phyloP scores from a whole-genome alignment of 2,797 vertebrate genomes.

The Etheostoma perlongum region DNA sequence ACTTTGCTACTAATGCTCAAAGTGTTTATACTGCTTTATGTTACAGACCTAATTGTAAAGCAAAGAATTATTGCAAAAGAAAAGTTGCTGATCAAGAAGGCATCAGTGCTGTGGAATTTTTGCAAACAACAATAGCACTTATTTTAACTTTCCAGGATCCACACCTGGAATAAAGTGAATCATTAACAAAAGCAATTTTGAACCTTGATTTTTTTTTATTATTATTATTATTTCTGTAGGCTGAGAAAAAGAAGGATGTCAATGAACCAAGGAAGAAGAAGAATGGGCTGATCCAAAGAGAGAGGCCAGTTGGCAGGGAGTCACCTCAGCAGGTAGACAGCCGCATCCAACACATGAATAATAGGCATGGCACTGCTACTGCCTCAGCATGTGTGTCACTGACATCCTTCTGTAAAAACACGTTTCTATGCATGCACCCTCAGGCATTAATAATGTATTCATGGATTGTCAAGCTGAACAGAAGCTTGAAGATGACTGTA shows the following conservation, averaged over 20 bases:
- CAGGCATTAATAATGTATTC: constrained; percentile 53
- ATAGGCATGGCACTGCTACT: constrained; percentile 33
- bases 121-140: constrained; percentile 3
- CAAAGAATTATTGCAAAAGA: background rate
- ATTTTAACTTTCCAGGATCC: background rate
- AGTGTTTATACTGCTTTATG: no score
- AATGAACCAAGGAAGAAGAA: constrained; percentile 77
- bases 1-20: no score
- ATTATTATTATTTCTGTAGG: constrained; percentile 56
- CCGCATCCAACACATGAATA: constrained; percentile 37
- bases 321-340: constrained; percentile 80
- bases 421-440: constrained; percentile 5
- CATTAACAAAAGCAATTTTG: constrained; percentile 10
- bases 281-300: constrained; percentile 83
- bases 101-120: constrained; percentile 3
- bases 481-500: constrained; percentile 10
- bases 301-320: constrained; percentile 84
- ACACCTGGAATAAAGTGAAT: constrained; percentile 9
- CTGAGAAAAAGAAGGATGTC: constrained; percentile 64
- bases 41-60: background rate
- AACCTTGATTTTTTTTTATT: background rate
- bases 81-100: constrained; percentile 6
- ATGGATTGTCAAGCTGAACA: constrained; percentile 38
- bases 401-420: constrained; percentile 36
- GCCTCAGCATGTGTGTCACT: constrained; percentile 28